phyloP scores from a whole-genome alignment of 2,113 vertebrate species.

The Saguinus imperator region DNA sequence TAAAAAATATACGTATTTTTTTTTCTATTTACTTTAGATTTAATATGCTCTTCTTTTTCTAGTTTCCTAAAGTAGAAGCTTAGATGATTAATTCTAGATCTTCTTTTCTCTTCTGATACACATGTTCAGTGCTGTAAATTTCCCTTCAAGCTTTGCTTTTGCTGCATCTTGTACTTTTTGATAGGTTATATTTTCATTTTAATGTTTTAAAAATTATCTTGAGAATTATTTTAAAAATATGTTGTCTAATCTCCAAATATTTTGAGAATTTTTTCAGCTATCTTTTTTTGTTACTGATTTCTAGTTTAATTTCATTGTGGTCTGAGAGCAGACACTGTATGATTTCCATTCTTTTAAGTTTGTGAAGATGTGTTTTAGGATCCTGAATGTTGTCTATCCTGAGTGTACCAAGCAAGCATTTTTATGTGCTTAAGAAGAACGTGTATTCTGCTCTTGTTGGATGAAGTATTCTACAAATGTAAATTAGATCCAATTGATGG shows the following conservation, averaged over 20 bases:
- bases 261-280: neutral
- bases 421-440: neutral
- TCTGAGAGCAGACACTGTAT: neutral
- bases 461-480: neutral
- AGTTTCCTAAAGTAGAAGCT: neutral
- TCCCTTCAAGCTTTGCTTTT: neutral
- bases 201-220: neutral
- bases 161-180: neutral
- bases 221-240: neutral
- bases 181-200: slow-evolving; percentile 5
- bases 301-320: neutral
- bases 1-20: neutral
- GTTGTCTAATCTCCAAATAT: neutral
- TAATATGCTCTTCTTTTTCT: neutral
- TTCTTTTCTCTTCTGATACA: neutral
- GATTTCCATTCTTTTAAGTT: neutral
- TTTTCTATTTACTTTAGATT: neutral
- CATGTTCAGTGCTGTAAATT: neutral
- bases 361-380: neutral
- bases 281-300: neutral
- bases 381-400: neutral
- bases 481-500: neutral
- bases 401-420: neutral
- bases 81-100: neutral
- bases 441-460: neutral